phyloP scores from a whole-genome alignment of 1,140 invertebrate species.

The Episyrphus balteatus region DNA sequence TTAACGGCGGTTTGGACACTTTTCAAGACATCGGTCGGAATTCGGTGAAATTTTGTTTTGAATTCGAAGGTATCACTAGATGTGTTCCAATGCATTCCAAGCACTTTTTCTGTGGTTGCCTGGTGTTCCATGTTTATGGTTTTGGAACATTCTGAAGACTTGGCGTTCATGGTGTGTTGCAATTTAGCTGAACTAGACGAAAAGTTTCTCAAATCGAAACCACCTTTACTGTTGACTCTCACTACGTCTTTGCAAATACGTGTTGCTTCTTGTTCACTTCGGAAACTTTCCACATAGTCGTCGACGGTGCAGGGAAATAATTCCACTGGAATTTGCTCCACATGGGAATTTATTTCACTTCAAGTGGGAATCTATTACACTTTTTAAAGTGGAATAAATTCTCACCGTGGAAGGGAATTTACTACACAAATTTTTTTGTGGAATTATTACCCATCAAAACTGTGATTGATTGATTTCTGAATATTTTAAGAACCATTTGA shows the following conservation, averaged over 20 bases:
- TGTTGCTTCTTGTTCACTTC: conserved; percentile 7
- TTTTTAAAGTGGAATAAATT: too few relatives aligned
- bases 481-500: too few relatives aligned
- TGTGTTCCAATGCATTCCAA: conserved; percentile 8
- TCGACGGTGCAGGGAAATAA: too few relatives aligned
- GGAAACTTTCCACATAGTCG: conserved; percentile 22
- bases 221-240: conserved; percentile 9
- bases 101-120: conserved; percentile 5
- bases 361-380: too few relatives aligned
- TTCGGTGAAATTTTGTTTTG: not conserved
- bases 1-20: conserved; percentile 12
- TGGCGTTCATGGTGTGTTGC: not conserved
- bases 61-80: conserved; percentile 2
- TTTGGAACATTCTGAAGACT: not conserved
- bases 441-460: too few relatives aligned
- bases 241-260: conserved; percentile 10
- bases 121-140: conserved; percentile 3
- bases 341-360: too few relatives aligned
- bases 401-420: too few relatives aligned
- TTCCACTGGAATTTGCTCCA: too few relatives aligned
- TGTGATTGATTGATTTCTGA: too few relatives aligned
- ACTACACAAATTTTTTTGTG: too few relatives aligned
- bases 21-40: not conserved
- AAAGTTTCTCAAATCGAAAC: conserved; percentile 13
- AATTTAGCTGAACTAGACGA: conserved; percentile 6